These are phyloP conservation scores for Nebria salina DNA, from an alignment of 2,888 invertebrate species.

Conservation along the genomic window DNA sequence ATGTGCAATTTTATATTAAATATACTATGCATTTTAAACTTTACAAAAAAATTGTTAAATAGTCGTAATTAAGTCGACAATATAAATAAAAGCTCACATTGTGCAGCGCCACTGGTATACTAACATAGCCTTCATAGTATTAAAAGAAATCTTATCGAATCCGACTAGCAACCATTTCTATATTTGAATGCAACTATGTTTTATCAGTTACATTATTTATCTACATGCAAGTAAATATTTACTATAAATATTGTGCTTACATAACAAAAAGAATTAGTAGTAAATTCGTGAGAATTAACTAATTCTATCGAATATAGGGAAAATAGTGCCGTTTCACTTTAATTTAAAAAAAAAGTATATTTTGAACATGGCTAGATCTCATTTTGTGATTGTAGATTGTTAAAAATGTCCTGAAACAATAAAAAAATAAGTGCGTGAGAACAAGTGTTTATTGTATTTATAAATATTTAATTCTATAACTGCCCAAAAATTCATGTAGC, in stretches of 20 bases:
- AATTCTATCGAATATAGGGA: too few species aligned
- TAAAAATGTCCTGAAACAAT: not conserved
- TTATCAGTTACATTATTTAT: constrained; percentile 1
- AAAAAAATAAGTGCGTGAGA: not conserved
- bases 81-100: too few species aligned
- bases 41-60: too few species aligned
- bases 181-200: not conserved
- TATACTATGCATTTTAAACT: too few species aligned
- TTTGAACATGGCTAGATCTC: too few species aligned
- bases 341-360: too few species aligned
- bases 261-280: not conserved
- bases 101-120: too few species aligned
- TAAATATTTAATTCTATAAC: not conserved
- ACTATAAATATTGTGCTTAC: not conserved
- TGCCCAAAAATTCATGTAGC: not conserved
- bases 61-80: too few species aligned
- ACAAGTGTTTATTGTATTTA: not conserved
- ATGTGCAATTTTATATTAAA: too few species aligned
- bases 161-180: not conserved
- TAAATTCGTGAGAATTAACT: not conserved
- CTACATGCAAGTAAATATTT: not conserved
- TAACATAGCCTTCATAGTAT: too few species aligned
- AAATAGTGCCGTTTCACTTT: too few species aligned
- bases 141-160: not conserved
- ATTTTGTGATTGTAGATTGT: too few species aligned